Conservation (phyloP, 1,140 invertebrate species). For the Drosophila malerkotliana region DNA sequence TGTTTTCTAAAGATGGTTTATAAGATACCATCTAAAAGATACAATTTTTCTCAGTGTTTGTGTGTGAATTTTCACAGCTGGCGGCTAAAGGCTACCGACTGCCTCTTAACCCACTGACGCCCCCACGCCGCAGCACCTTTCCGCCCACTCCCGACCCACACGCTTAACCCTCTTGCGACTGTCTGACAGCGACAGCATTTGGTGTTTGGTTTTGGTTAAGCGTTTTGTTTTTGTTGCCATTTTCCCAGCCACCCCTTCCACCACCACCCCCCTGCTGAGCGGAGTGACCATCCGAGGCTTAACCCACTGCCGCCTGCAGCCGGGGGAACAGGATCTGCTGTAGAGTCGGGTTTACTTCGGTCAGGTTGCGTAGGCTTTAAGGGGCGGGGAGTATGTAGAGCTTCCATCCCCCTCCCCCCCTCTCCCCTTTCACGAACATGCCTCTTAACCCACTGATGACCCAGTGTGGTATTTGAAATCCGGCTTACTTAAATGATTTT, state of each 20-base stretch:
- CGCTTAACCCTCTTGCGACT: constrained; percentile 9
- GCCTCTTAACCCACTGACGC: constrained; percentile 23
- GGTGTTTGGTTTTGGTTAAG: constrained; percentile 70
- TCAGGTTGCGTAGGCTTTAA: constrained; percentile 65
- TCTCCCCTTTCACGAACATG: neutral
- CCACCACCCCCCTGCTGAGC: neutral
- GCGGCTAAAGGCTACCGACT: constrained; percentile 26
- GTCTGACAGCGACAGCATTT: constrained; percentile 71
- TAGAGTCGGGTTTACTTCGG: constrained; percentile 23
- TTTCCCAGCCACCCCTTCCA: neutral
- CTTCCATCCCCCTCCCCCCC: neutral
- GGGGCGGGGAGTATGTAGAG: constrained; percentile 2
- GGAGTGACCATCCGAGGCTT: constrained; percentile 13
- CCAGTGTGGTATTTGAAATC: constrained; percentile 57
- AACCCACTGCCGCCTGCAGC: constrained; percentile 3
- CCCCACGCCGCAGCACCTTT: neutral
- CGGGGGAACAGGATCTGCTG: constrained; percentile 16
- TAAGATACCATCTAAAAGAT: no score
- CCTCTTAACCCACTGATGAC: constrained; percentile 6
- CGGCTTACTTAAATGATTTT: constrained; percentile 59
- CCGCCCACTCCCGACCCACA: no score
- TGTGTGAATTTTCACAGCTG: constrained; percentile 74
- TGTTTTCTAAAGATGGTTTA: no score
- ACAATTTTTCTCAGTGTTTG: constrained; percentile 25
- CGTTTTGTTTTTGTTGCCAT: constrained; percentile 66